Evolutionary conservation across 2,797 vertebrate species (phyloP), one percentile per base, ranked within the genome.

Genomic region (Acanthurus tractus): DNA sequence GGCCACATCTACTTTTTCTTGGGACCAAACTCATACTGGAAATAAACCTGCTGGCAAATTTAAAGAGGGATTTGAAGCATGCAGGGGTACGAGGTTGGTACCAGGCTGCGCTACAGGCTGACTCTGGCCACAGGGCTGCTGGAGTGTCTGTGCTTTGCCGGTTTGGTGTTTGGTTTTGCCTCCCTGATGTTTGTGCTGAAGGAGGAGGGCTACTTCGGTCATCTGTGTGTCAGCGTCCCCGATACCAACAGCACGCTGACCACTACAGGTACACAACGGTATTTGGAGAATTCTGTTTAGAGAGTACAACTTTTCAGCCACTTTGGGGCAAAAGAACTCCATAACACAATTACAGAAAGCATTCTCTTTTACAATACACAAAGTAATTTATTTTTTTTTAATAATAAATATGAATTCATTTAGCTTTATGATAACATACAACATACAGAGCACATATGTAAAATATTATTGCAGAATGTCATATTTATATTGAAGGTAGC

Each of bases 171-270:
- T 2, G 97, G 97, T 45, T 97, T 95, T 88, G 91, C 96, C 6
- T 97, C 97, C 0, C 92, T 98, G 18, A 95, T 97, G 76, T 97
- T 95, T 40, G 95, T 98, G 76, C 93, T 98, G 77, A 97, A 98
- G 89, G 63, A 79, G 3, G 93, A 97, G 4, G 56, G 69, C 0
- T 98, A 97, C 92, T 98, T 98, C 50, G 1, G 81, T 38, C 86
- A 95, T 0, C 85, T 95, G 4, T 97, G 97, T 70, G 64, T 89
- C 44, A 74, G 46, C 23, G 13, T 17, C 54, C 76, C 64, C 8
- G 1, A 2, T 1, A 2, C 9, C 71, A 91, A 90, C 62, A 11
- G 38, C 63, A 78, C 63, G 11, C 2, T 22, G 8, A 0, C 0
- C 0, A 88, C 78, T 23, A 87, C 79, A 75, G 90, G 92, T 93